Percentiles rank a stretch among this genome's conserved stretches.
Evolutionary conservation across 2,113 vertebrate genomes (phyloP).

Genomic region (Clupea harengus): DNA sequence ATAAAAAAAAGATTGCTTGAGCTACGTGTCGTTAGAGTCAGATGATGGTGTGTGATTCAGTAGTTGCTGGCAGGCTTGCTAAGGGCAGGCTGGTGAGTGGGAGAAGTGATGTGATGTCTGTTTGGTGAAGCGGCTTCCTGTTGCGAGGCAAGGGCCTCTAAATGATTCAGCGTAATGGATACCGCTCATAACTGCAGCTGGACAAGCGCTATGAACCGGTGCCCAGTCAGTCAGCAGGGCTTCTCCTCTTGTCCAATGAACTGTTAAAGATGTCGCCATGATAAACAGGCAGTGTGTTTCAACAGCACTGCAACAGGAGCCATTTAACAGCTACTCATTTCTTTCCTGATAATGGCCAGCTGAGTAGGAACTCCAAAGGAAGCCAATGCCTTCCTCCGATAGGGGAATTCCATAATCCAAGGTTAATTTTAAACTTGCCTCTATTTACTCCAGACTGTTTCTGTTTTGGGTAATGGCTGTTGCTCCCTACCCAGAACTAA

Average conservation of each 20-base stretch:
- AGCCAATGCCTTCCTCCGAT: background rate
- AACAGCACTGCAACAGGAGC: background rate
- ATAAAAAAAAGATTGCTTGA: background rate
- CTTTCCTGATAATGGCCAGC: background rate
- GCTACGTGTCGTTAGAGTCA: background rate
- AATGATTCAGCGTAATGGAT: conserved; percentile 42
- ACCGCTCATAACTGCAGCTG: conserved; percentile 19
- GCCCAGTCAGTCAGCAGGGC: background rate
- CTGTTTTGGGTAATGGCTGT: conserved; percentile 14
- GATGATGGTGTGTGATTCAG: conserved; percentile 9
- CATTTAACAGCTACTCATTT: background rate
- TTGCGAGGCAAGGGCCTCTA: conserved; percentile 6
- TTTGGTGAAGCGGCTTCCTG: conserved; percentile 9
- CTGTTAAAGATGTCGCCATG: background rate
- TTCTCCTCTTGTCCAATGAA: background rate
- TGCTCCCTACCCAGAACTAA: background rate
- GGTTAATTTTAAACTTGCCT: background rate
- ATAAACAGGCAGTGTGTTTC: background rate
- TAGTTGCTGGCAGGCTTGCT: background rate
- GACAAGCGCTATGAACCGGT: background rate
- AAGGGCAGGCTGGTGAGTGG: background rate
- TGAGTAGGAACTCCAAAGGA: background rate
- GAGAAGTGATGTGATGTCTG: conserved; percentile 11
- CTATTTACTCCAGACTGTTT: conserved; percentile 18
- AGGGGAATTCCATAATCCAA: conserved; percentile 12